Evolutionary conservation across 2,888 invertebrate species (phyloP).

Genomic region (Eupithecia tripunctaria): DNA sequence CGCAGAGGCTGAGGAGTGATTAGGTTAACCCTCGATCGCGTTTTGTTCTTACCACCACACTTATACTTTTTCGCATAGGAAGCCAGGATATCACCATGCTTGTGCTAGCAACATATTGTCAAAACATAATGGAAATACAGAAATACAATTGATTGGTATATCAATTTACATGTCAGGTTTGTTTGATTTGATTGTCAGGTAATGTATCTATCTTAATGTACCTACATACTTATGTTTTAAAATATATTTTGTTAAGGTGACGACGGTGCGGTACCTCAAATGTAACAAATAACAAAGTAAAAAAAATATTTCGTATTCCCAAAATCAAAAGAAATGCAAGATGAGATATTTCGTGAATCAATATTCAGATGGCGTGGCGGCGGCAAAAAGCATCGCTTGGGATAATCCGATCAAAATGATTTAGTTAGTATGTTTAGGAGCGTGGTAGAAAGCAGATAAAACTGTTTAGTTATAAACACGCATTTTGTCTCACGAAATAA

Average conservation of each 20-base stretch:
- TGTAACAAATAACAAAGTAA: not conserved
- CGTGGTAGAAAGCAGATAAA: not conserved
- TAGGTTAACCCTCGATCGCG: not conserved
- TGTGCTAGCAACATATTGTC: not conserved
- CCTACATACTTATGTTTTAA: too few relatives aligned
- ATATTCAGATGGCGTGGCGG: conserved; percentile 8
- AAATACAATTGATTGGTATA: too few relatives aligned
- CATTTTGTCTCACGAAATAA: not conserved
- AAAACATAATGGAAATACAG: too few relatives aligned
- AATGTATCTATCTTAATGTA: not conserved
- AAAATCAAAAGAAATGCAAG: conserved; percentile 11
- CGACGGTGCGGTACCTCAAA: too few relatives aligned
- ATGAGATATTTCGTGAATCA: not conserved
- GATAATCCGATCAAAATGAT: conserved; percentile 12
- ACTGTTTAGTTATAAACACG: conserved; percentile 8
- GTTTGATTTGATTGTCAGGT: too few relatives aligned
- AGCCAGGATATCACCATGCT: not conserved
- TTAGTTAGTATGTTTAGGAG: conserved; percentile 15
- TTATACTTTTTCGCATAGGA: not conserved
- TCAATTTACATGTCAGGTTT: too few relatives aligned
- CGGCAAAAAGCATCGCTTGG: conserved; percentile 13
- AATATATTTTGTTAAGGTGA: too few relatives aligned
- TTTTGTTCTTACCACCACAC: too few relatives aligned
- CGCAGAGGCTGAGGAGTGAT: not conserved
- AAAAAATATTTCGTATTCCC: conserved; percentile 2